Percentiles rank a stretch among this genome's conserved stretches.
phyloP scores from a whole-genome alignment of 64 coral and sea anemone genomes.

The Platygyra sinensis region DNA sequence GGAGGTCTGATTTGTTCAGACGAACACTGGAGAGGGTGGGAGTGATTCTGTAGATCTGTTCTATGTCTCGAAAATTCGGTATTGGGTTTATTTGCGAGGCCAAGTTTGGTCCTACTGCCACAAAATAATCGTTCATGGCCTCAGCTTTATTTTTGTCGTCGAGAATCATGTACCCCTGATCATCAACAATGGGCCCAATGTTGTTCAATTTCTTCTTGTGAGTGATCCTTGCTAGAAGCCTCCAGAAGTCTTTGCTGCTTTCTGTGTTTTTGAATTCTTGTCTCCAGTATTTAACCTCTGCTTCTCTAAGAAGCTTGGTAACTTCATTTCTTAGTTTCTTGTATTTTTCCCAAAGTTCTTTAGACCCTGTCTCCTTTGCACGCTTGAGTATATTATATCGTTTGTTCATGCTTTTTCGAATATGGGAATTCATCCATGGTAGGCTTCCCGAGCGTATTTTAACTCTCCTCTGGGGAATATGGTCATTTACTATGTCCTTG shows the following conservation, averaged over 20 bases:
- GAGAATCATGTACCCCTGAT: conserved; percentile 51
- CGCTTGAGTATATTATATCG: conserved; percentile 42
- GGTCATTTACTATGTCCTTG: conserved; percentile 57
- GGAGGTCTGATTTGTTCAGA: conserved; percentile 34
- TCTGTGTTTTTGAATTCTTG: conserved; percentile 35
- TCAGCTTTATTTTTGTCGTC: conserved; percentile 42
- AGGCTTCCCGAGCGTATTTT: conserved; percentile 57
- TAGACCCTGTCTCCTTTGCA: conserved; percentile 43
- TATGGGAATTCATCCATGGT: conserved; percentile 73
- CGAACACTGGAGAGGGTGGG: neutral
- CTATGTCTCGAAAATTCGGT: conserved; percentile 24
- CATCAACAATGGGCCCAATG: conserved; percentile 51
- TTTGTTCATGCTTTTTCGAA: conserved; percentile 67
- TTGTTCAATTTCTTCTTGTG: conserved; percentile 61
- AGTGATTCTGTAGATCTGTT: conserved; percentile 26
- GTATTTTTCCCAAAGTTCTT: conserved; percentile 27
- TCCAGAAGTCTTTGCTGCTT: conserved; percentile 67
- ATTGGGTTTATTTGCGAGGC: conserved; percentile 43
- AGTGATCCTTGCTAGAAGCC: conserved; percentile 50
- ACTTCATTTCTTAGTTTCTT: conserved; percentile 54
- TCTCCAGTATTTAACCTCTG: conserved; percentile 53
- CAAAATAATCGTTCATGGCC: conserved; percentile 61
- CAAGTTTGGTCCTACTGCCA: conserved; percentile 48
- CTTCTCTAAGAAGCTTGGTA: conserved; percentile 26
- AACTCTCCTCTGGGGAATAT: conserved; percentile 46